A percentile compares a stretch with the other conserved stretches of the same genome.
These are phyloP conservation scores for Lycodopsis pacificus DNA, from an alignment of 2,797 vertebrate genomes.

Conservation along the genomic window DNA sequence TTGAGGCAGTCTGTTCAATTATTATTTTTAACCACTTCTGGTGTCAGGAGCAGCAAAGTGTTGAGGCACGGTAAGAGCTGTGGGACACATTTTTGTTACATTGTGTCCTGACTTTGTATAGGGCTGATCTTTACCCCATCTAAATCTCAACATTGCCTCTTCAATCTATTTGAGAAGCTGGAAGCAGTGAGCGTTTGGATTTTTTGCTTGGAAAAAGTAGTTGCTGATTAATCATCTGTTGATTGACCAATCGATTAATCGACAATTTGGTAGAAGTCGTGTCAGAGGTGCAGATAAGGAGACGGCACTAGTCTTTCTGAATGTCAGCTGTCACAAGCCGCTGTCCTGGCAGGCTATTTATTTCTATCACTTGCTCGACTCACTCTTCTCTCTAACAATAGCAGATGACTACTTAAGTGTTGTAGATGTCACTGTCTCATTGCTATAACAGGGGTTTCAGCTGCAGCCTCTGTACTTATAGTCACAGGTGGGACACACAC, in stretches of 20 bases:
- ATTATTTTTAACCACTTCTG: slow-evolving; percentile 1
- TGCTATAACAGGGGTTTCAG: slow-evolving; percentile 1
- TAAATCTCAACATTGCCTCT: background rate
- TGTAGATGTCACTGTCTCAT: slow-evolving; percentile 31
- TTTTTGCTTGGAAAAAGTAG: background rate
- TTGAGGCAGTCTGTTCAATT: background rate
- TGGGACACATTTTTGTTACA: background rate
- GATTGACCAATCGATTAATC: background rate
- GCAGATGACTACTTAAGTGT: background rate
- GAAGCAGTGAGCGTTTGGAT: background rate
- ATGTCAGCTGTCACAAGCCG: slow-evolving; percentile 13
- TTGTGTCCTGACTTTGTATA: background rate
- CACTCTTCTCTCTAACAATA: slow-evolving; percentile 21
- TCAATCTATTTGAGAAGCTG: background rate
- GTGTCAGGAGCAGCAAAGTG: slow-evolving; percentile 5
- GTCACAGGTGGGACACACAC: background rate
- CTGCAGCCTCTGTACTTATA: slow-evolving; percentile 31
- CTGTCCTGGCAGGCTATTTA: slow-evolving; percentile 19
- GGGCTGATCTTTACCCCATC: background rate
- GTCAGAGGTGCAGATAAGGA: background rate
- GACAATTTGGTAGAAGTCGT: background rate
- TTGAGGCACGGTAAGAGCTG: slow-evolving; percentile 3
- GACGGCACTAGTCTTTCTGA: background rate
- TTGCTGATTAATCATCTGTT: background rate
- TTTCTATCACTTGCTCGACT: slow-evolving; percentile 21